Conservation (phyloP, 2,888 invertebrate genomes). For the Cloeon dipterum region DNA sequence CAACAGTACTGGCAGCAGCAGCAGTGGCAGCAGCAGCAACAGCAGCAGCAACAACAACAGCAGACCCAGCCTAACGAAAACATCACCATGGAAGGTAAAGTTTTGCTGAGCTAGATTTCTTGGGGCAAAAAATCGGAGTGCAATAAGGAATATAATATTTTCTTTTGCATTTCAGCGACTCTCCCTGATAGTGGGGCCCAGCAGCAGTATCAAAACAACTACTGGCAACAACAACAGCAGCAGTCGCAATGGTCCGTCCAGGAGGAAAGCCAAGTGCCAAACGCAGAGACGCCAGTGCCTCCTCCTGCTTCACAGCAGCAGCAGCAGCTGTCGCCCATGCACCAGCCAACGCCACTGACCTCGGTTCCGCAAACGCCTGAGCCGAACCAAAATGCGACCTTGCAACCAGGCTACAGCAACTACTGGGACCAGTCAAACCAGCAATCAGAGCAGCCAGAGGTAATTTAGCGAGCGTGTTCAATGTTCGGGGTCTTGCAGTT, state of each 20-base stretch:
- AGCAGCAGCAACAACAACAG: conserved; percentile 5
- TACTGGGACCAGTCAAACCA: conserved; percentile 4
- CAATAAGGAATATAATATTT: too few relatives aligned
- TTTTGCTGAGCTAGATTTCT: too few relatives aligned
- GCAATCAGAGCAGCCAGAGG: conserved; percentile 3
- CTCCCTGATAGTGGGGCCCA: conserved; percentile 7
- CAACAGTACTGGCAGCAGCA: conserved; percentile 6
- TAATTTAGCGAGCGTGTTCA: conserved; percentile 2
- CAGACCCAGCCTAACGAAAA: neutral
- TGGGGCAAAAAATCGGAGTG: too few relatives aligned
- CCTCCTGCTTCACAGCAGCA: too few relatives aligned
- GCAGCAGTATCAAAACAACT: conserved; percentile 9
- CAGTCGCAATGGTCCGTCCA: conserved; percentile 11
- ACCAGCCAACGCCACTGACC: conserved; percentile 7
- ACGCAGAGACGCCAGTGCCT: too few relatives aligned
- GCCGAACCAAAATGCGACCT: conserved; percentile 3
- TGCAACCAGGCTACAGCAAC: conserved; percentile 1
- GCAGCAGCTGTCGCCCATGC: conserved; percentile 6
- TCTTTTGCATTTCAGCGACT: too few relatives aligned
- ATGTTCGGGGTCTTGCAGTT: too few relatives aligned
- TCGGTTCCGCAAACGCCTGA: neutral
- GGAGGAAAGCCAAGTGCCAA: conserved; percentile 11
- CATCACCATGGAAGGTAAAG: neutral
- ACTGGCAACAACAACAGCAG: conserved; percentile 12
- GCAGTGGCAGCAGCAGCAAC: conserved; percentile 7